Evolutionary conservation across 1,140 invertebrate species (phyloP).

Genomic region (Goniozus legneri): DNA sequence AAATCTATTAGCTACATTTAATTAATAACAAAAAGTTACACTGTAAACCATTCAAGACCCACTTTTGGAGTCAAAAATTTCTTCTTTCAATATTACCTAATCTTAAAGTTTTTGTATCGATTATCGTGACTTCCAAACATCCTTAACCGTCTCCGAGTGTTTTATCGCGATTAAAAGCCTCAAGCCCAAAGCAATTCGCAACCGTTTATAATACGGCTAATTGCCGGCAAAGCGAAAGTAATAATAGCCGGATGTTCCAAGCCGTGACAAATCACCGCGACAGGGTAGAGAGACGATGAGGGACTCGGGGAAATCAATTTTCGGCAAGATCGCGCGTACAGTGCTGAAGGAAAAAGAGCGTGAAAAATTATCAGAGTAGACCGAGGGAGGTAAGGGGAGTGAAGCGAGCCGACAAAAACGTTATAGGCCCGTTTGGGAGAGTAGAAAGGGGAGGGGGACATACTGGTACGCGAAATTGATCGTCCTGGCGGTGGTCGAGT

Average conservation of each 20-base stretch:
- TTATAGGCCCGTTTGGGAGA: neutral
- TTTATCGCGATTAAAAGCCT: neutral
- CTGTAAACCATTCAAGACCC: no score
- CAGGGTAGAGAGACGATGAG: constrained; percentile 4
- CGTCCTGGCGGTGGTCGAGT: constrained; percentile 17
- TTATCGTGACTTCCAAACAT: no score
- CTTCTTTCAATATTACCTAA: no score
- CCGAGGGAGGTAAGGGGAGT: neutral
- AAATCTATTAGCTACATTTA: no score
- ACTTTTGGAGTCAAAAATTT: no score
- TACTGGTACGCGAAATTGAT: constrained; percentile 34
- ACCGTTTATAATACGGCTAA: neutral
- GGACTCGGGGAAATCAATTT: constrained; percentile 20
- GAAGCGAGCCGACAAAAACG: neutral
- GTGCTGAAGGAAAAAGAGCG: neutral
- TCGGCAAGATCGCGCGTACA: no score
- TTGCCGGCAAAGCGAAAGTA: constrained; percentile 6
- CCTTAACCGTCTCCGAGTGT: neutral
- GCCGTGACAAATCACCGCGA: constrained; percentile 12
- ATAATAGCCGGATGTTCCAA: neutral
- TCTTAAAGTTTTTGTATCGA: no score
- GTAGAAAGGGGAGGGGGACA: constrained; percentile 8
- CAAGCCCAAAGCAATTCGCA: neutral
- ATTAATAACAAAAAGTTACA: no score
- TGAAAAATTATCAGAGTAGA: constrained; percentile 21